Evolutionary conservation across 1,140 invertebrate species (phyloP).

Genomic region (Metopolophium dirhodum): DNA sequence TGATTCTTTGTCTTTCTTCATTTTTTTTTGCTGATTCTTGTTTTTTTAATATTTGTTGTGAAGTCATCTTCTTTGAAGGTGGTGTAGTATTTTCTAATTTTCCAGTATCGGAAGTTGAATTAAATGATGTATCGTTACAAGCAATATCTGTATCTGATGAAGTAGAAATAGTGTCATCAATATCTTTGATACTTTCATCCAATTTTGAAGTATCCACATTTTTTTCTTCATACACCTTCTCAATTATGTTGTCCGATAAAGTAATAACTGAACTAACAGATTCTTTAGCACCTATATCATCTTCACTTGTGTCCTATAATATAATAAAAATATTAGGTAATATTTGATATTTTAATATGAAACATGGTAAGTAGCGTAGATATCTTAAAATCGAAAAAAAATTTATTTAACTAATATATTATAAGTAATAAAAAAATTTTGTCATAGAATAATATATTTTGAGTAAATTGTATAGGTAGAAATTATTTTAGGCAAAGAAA

Average conservation of each 20-base stretch:
- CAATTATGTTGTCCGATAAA: not conserved
- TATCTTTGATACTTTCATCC: slow-evolving; percentile 12
- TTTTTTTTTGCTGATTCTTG: slow-evolving; percentile 64
- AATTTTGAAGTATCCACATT: not conserved
- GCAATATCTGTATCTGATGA: not conserved
- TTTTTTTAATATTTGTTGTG: slow-evolving; percentile 64
- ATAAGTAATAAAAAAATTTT: not conserved
- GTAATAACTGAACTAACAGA: not conserved
- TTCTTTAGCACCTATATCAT: not conserved
- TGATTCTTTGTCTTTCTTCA: slow-evolving; percentile 62
- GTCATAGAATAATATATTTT: not conserved
- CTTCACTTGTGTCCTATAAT: not conserved
- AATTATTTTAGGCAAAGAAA: not conserved
- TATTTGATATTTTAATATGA: not conserved
- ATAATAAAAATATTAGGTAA: not conserved
- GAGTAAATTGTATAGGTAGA: not conserved
- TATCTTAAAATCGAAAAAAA: not conserved
- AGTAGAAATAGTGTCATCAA: not conserved
- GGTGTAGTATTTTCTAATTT: not conserved
- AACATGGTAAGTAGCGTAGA: not conserved
- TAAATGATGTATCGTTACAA: not conserved
- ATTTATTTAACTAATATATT: not conserved
- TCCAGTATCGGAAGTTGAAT: not conserved
- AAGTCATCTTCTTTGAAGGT: slow-evolving; percentile 24
- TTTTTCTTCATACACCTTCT: not conserved